A percentile compares a stretch with the other conserved stretches of the same genome.
Evolutionary conservation across 2,888 invertebrate species (phyloP).

Genomic region (Lamellibrachia columna): DNA sequence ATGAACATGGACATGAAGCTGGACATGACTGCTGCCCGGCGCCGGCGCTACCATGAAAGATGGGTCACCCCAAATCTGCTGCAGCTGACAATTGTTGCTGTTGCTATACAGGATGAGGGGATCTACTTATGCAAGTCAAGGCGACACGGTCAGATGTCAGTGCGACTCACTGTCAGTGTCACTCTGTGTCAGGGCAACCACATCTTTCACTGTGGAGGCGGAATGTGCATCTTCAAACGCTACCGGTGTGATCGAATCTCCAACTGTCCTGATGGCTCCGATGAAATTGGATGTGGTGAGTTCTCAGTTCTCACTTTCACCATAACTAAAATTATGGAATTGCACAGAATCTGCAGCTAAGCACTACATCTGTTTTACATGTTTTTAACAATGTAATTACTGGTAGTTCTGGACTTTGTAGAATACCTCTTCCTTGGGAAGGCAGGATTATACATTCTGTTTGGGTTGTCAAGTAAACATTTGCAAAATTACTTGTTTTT

Average conservation of each 20-base stretch:
- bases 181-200: not conserved
- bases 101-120: not conserved
- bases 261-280: not conserved
- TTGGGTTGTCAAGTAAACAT: no score
- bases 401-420: no score
- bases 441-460: no score
- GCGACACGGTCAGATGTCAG: not conserved
- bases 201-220: slow-evolving; percentile 10
- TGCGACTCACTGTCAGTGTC: not conserved
- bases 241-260: not conserved
- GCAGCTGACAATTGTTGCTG: not conserved
- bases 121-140: not conserved
- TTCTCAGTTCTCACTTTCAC: not conserved
- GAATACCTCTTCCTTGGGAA: no score
- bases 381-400: no score
- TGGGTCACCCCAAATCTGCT: not conserved
- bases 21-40: not conserved
- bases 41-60: not conserved
- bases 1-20: not conserved
- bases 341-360: no score
- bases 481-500: no score
- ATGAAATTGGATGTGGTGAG: not conserved
- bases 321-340: no score
- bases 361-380: no score
- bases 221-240: slow-evolving; percentile 6